phyloP scores from a whole-genome alignment of 2,888 invertebrate genomes.

The Frankliniella intonsa region DNA sequence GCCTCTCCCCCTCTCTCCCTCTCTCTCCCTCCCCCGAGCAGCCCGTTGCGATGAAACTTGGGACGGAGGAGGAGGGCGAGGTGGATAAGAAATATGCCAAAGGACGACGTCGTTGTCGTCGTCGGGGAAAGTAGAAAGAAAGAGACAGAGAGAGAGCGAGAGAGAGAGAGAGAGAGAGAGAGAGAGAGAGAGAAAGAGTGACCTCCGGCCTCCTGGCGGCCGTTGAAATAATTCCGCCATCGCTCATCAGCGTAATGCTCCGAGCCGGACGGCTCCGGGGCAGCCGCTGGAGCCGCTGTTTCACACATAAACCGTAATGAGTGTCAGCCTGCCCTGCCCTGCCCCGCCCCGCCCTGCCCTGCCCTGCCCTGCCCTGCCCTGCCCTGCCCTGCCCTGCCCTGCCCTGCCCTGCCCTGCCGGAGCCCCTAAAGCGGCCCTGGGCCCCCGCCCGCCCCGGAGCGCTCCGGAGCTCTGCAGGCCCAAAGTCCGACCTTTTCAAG shows the following conservation, averaged over 20 bases:
- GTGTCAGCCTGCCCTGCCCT: neutral
- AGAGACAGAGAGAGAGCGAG: too few species aligned
- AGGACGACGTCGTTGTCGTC: conserved; percentile 1
- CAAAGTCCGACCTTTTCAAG: neutral
- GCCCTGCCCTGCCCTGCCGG: neutral
- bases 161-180: too few species aligned
- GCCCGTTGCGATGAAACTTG: too few species aligned
- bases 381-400: neutral
- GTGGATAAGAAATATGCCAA: neutral
- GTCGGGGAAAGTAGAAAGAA: neutral
- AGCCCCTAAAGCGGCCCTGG: neutral
- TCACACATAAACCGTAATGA: neutral
- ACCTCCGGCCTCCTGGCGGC: neutral
- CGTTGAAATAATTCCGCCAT: neutral
- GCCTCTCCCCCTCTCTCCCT: conserved; percentile 28
- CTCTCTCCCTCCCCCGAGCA: neutral
- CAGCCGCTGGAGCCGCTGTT: neutral
- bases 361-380: neutral
- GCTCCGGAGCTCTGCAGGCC: neutral
- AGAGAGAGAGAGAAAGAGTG: conserved; percentile 31
- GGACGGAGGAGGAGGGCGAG: too few species aligned
- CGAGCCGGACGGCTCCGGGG: too few species aligned
- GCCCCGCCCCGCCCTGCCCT: neutral
- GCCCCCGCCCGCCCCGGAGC: neutral
- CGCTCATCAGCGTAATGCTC: too few species aligned